These are phyloP conservation scores for Caenorhabditis afra DNA, from an alignment of 2,888 invertebrate species.

Conservation along the genomic window DNA sequence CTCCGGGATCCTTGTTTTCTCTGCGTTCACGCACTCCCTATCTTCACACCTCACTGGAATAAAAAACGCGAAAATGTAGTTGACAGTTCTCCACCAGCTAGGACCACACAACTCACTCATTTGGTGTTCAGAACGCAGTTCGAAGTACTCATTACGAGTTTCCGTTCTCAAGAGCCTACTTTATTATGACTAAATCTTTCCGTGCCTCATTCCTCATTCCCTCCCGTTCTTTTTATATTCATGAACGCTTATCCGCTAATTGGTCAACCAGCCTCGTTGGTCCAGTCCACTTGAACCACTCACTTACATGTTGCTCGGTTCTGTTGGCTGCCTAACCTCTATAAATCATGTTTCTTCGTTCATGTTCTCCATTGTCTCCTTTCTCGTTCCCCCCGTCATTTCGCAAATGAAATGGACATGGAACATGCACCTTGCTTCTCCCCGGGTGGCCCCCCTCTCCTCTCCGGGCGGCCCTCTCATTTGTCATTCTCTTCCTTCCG, in stretches of 20 bases:
- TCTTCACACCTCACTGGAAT: conserved; percentile 33
- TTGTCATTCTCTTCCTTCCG: no score
- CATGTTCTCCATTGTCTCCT: conserved; percentile 9
- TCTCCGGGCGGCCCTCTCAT: no score
- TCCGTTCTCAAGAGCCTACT: conserved; percentile 48
- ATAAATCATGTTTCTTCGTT: conserved; percentile 31
- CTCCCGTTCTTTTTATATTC: conserved; percentile 38
- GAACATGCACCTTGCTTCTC: no score
- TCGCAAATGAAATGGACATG: no score
- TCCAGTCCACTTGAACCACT: conserved; percentile 44
- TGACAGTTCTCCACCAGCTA: no score
- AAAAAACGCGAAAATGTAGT: neutral
- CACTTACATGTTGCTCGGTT: conserved; percentile 51
- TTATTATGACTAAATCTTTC: conserved; percentile 40
- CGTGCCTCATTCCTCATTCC: neutral
- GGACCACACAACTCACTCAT: no score
- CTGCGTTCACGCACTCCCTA: conserved; percentile 37
- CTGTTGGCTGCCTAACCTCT: neutral
- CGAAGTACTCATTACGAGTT: no score
- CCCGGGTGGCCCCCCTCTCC: no score
- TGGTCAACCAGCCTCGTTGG: conserved; percentile 40
- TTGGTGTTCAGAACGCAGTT: no score
- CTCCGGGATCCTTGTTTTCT: conserved; percentile 38
- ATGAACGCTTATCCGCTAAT: conserved; percentile 58
- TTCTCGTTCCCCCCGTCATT: neutral